phyloP scores from a whole-genome alignment of 1,140 invertebrate species.

The Drosophila prosaltans region DNA sequence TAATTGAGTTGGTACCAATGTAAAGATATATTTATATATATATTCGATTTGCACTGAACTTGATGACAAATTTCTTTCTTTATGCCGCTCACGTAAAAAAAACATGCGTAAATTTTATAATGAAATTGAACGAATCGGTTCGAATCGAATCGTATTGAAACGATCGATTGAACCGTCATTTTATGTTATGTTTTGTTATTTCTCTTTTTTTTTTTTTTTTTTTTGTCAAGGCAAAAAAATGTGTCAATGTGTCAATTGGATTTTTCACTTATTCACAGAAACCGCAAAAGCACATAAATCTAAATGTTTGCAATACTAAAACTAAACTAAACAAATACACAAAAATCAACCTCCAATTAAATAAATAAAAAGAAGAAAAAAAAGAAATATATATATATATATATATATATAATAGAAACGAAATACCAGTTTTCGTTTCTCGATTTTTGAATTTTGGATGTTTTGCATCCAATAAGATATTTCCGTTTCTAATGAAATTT shows the following conservation, averaged over 20 bases:
- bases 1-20: constrained; percentile 2
- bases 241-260: constrained; percentile 78
- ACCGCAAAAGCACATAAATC: constrained; percentile 61
- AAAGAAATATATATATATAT: constrained; percentile 13
- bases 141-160: constrained; percentile 5
- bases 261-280: constrained; percentile 31
- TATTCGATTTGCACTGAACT: constrained; percentile 31
- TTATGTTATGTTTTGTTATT: constrained; percentile 26
- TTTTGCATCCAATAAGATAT: constrained; percentile 26
- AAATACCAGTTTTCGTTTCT: constrained; percentile 28
- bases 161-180: constrained; percentile 44
- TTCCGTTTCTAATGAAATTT: constrained; percentile 49
- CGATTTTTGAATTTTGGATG: neutral
- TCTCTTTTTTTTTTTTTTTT: neutral
- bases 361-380: too few species aligned
- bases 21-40: neutral
- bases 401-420: constrained; percentile 3
- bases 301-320: constrained; percentile 35
- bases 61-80: constrained; percentile 1
- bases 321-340: constrained; percentile 44
- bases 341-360: neutral
- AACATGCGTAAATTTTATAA: constrained; percentile 81
- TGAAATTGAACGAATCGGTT: constrained; percentile 62
- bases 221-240: constrained; percentile 66
- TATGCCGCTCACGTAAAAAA: constrained; percentile 60